Conservation (phyloP, 2,113 vertebrate species). For the Silurus meridionalis region DNA sequence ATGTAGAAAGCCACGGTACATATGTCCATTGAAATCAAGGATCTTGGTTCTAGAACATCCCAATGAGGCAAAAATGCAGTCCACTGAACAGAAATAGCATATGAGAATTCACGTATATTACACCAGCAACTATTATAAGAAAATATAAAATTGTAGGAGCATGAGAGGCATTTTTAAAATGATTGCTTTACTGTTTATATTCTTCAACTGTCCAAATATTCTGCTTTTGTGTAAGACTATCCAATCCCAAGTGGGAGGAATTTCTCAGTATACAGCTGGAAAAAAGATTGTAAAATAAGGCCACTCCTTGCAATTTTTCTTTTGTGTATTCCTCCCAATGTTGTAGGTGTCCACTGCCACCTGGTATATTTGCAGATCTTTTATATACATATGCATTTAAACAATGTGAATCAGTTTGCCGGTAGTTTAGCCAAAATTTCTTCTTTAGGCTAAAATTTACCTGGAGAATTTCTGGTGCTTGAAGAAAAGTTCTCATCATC, state of each 20-base stretch:
- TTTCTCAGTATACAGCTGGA: not conserved
- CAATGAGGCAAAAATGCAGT: not conserved
- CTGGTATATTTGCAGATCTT: not conserved
- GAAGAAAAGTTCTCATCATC: constrained; percentile 68
- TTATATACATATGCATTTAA: not conserved
- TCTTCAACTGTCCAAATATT: not conserved
- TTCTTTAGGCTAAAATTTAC: constrained; percentile 38
- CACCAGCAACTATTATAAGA: not conserved
- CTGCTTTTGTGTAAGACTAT: not conserved
- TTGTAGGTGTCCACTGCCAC: not conserved
- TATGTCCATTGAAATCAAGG: not conserved
- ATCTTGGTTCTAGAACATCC: not conserved
- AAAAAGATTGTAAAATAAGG: not conserved
- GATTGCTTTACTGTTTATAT: not conserved
- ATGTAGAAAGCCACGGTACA: not conserved
- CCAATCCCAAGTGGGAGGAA: not conserved
- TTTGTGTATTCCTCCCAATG: not conserved
- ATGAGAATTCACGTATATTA: not conserved
- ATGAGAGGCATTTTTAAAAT: not conserved
- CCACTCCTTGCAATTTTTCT: not conserved
- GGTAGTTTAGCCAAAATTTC: not conserved
- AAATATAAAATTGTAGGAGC: not conserved
- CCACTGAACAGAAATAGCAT: not conserved
- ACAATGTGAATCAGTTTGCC: not conserved
- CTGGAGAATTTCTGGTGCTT: constrained; percentile 59